Conservation (phyloP, 2,888 invertebrate species). For the Drosophila mayaguana region DNA sequence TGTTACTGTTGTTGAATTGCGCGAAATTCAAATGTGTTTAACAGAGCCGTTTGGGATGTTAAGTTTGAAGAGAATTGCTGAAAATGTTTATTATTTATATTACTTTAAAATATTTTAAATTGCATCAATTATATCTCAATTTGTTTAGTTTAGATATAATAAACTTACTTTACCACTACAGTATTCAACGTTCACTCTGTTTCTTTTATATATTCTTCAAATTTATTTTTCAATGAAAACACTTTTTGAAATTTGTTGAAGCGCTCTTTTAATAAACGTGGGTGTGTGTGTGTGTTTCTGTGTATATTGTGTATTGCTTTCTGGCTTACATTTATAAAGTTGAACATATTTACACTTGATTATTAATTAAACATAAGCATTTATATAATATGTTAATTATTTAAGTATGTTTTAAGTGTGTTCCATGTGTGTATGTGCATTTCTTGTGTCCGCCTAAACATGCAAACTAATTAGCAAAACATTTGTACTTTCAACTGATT, state of each 20-base stretch:
- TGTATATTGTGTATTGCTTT: slow-evolving; percentile 54
- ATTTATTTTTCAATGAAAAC: background rate
- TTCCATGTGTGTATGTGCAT: slow-evolving; percentile 42
- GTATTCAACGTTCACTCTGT: background rate
- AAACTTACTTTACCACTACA: background rate
- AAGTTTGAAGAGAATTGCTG: background rate
- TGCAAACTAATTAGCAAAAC: slow-evolving; percentile 67
- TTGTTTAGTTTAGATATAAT: too few species aligned
- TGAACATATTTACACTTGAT: slow-evolving; percentile 73
- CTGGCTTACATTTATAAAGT: slow-evolving; percentile 55
- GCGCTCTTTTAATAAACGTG: slow-evolving; percentile 64
- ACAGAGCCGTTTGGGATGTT: background rate
- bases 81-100: background rate
- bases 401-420: slow-evolving; percentile 14
- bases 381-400: slow-evolving; percentile 42
- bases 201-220: background rate
- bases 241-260: slow-evolving; percentile 36
- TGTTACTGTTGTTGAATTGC: background rate
- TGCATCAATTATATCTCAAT: background rate
- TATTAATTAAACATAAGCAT: slow-evolving; percentile 56
- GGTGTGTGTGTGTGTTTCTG: slow-evolving; percentile 17
- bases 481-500: slow-evolving; percentile 74
- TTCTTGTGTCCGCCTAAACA: slow-evolving; percentile 56
- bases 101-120: background rate
- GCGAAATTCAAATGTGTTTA: background rate